A percentile compares a stretch with the other conserved stretches of the same genome.
These are phyloP conservation scores for Nephrocerus scutellatus DNA, from an alignment of 2,888 invertebrate species.

Conservation along the genomic window DNA sequence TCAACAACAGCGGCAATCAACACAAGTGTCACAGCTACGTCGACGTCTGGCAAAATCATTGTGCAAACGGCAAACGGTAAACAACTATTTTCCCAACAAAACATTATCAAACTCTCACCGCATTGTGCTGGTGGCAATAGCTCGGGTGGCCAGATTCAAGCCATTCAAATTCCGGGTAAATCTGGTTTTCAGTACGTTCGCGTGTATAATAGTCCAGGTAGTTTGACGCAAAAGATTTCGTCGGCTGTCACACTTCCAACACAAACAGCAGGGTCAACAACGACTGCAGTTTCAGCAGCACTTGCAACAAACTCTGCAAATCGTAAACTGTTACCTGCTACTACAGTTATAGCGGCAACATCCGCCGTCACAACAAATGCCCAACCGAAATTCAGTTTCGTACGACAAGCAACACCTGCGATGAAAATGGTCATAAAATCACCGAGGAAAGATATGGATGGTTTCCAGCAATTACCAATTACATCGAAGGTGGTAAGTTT, in stretches of 20 bases:
- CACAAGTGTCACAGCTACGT: constrained; percentile 6
- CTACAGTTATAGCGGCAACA: constrained; percentile 9
- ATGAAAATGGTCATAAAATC: constrained; percentile 32
- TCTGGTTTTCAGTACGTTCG: constrained; percentile 59
- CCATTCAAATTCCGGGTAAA: constrained; percentile 42
- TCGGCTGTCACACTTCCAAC: no score
- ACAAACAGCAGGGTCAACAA: constrained; percentile 4
- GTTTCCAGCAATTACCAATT: constrained; percentile 15
- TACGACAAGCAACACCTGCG: constrained; percentile 25
- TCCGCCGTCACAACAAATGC: constrained; percentile 13
- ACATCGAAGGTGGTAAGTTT: constrained; percentile 23
- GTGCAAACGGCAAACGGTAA: constrained; percentile 35
- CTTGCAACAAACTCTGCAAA: constrained; percentile 4
- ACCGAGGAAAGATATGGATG: constrained; percentile 26
- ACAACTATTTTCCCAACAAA: constrained; percentile 39
- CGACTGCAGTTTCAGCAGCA: constrained; percentile 4
- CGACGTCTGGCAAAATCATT: constrained; percentile 29
- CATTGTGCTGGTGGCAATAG: constrained; percentile 15
- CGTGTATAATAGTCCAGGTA: constrained; percentile 50
- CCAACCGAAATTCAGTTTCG: constrained; percentile 34
- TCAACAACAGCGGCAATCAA: constrained; percentile 13
- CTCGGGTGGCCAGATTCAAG: constrained; percentile 31
- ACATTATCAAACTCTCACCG: constrained; percentile 37
- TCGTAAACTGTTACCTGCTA: constrained; percentile 4
- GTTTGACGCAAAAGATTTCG: constrained; percentile 12